phyloP scores from a whole-genome alignment of 2,113 vertebrate genomes.

The Suricata suricatta region DNA sequence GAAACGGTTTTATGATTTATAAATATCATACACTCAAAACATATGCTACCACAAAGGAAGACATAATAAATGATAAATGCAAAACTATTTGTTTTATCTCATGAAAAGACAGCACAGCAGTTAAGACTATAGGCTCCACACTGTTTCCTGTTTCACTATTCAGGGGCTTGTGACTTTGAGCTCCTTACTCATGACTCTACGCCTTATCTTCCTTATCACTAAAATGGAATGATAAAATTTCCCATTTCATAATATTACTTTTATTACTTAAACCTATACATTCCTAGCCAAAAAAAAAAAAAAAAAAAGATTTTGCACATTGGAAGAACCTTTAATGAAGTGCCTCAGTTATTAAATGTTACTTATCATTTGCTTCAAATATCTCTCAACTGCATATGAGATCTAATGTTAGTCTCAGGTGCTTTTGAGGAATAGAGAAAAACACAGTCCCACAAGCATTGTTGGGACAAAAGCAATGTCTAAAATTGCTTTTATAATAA shows the following conservation, averaged over 20 bases:
- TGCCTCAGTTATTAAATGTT: not conserved
- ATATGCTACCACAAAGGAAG: not conserved
- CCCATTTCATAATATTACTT: not conserved
- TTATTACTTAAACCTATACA: not conserved
- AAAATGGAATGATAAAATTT: not conserved
- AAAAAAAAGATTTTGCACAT: not conserved
- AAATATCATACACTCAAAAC: not conserved
- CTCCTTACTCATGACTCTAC: not conserved
- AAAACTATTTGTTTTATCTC: not conserved
- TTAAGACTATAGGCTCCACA: not conserved
- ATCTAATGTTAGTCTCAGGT: not conserved
- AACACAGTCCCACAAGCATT: not conserved
- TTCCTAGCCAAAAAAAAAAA: not conserved
- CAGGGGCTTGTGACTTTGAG: not conserved
- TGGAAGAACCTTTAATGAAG: conserved; percentile 19
- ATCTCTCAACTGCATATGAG: not conserved
- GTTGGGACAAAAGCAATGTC: not conserved
- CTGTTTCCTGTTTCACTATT: not conserved
- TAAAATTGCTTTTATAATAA: not conserved
- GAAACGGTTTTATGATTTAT: not conserved
- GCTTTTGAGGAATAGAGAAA: not conserved
- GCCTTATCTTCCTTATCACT: not conserved
- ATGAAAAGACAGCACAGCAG: not conserved
- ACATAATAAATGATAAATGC: not conserved
- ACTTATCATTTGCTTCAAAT: not conserved